Evolutionary conservation across 2,888 invertebrate genomes (phyloP).

Genomic region (Hesperia comma): DNA sequence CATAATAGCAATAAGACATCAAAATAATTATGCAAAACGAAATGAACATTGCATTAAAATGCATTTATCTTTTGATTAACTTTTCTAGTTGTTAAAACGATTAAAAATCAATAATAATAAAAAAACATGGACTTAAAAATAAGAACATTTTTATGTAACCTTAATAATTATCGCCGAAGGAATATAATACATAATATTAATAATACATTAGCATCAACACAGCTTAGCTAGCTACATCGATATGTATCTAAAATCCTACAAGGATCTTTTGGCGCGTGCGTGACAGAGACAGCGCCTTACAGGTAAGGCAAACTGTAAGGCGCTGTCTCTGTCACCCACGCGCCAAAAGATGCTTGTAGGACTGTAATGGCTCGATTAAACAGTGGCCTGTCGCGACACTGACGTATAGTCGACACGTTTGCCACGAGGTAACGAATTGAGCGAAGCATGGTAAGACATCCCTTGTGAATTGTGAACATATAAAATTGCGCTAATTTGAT

Average conservation of each 20-base stretch:
- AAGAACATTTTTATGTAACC: constrained; percentile 11
- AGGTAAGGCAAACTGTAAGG: no score
- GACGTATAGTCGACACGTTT: background rate
- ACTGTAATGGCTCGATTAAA: constrained; percentile 38
- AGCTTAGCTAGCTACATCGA: constrained; percentile 41
- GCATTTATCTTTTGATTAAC: background rate
- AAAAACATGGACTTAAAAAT: constrained; percentile 16
- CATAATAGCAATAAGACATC: background rate
- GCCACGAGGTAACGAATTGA: constrained; percentile 5
- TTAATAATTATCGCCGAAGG: constrained; percentile 22
- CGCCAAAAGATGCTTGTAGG: no score
- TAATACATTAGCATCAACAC: constrained; percentile 22
- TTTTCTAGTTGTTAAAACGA: background rate
- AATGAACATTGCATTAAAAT: constrained; percentile 7
- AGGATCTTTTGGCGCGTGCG: no score
- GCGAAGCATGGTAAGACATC: constrained; percentile 11
- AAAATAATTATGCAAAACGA: background rate
- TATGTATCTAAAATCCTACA: constrained; percentile 47
- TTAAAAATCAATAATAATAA: background rate
- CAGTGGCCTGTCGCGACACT: constrained; percentile 8
- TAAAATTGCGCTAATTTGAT: no score
- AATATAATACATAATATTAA: constrained; percentile 20
- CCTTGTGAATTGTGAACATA: background rate
- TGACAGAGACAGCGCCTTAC: no score
- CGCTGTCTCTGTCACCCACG: no score